Percentiles rank a stretch among this genome's conserved stretches.
Evolutionary conservation across 2,113 vertebrate genomes (phyloP).

Genomic region (Antennarius striatus): DNA sequence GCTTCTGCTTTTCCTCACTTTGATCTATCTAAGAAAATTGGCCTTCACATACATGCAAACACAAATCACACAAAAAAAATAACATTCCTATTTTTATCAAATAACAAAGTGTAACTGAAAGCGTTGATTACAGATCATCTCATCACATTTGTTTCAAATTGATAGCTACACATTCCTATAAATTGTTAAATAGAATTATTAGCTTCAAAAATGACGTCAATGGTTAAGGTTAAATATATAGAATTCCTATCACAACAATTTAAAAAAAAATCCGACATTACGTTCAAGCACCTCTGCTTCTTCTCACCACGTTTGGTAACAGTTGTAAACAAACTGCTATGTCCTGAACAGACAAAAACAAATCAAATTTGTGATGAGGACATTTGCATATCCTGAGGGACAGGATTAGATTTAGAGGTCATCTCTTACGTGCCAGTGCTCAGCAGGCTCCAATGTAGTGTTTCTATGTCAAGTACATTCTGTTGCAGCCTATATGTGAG

Average conservation of each 20-base stretch:
- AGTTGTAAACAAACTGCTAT: constrained; percentile 65
- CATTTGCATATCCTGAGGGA: constrained; percentile 79
- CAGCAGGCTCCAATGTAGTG: constrained; percentile 62
- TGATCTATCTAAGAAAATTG: background rate
- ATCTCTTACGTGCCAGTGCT: constrained; percentile 70
- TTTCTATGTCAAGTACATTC: constrained; percentile 72
- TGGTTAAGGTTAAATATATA: no score
- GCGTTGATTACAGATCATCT: constrained; percentile 3
- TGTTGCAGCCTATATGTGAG: constrained; percentile 54
- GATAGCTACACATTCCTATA: constrained; percentile 1
- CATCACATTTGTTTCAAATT: constrained; percentile 7
- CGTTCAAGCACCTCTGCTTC: background rate
- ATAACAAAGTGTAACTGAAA: no score
- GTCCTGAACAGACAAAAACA: constrained; percentile 75
- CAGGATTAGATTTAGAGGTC: constrained; percentile 81
- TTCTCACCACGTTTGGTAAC: constrained; percentile 28
- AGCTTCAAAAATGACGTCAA: constrained; percentile 3
- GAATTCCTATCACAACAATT: no score
- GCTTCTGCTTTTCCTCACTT: constrained; percentile 27
- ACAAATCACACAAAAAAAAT: no score
- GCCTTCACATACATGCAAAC: no score
- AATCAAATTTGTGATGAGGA: constrained; percentile 76
- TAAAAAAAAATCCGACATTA: no score
- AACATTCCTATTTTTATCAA: no score
- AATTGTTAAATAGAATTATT: background rate